Base-by-base conservation (phyloP, 2,797 vertebrate species). In the Malacoraja senta region DNA sequence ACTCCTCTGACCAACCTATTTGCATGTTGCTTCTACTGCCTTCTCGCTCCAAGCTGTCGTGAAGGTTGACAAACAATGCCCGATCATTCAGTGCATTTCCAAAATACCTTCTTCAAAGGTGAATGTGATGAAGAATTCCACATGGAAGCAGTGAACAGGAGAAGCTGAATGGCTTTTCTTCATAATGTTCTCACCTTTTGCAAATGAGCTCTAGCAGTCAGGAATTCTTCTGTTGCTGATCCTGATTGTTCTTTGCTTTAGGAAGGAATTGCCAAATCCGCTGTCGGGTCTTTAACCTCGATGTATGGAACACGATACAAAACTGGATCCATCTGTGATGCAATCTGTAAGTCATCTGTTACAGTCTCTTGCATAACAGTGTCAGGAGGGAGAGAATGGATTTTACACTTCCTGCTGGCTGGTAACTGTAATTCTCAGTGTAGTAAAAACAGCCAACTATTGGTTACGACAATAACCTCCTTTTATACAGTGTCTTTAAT, bases 291-390 rank as follows among this genome's bases (percentile, higher is more conserved):
- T 15, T 96, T 99, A 94, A 90, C 96, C 26, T 97, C 98, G n/a
- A 95, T 99, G 44, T 97, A 99, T 0, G 97, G 97, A 17, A 99
- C 99, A 10, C 1, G 80, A 0, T 99, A 96, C 95, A 91, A 13
- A 93, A 98, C 97, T 0, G 99, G 98, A 94, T 98, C 97, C 96
- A 98, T 98, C 96, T 97, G 98, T 94, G 94, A 94, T 63, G 96
- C 97, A 93, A 99, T 99, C 96, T 99, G 99, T 99, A 96, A 98
- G 98, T 44, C 74, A 92, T 26, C 21, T 4, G 29, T 63, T 61
- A 63, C 83, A 86, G 53, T 63, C 29, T 26, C 9, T 24, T 9
- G 29, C 74, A 26, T 26, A 77, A 26, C 71, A n/a, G 29, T 77
- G 74, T 29, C 9, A 29, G 74, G 29, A 77, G 10, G 29, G 74